Base-by-base conservation (phyloP, 1,140 invertebrate genomes). In the Acromyrmex echinatior region DNA sequence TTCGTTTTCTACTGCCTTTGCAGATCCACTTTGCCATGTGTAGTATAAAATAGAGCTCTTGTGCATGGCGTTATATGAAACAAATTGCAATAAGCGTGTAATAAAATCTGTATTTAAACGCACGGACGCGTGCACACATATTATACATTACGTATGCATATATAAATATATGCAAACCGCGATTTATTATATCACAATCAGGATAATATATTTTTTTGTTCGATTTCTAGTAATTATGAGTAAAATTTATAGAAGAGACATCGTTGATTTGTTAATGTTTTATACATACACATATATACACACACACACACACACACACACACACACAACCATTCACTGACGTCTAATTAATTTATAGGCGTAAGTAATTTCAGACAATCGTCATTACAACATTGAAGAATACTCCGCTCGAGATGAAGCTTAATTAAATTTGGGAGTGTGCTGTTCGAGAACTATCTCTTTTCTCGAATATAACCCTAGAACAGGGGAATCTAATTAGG, bases 401-500 rank as follows among this genome's bases (percentile, higher is more conserved):
- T 62, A 21, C 0, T 60, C 9, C 56, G 25, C 25, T 76, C 80
- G 9, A 49, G 10, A 62, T 51, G 56, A 25, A 51, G 28, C 80
- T 84, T 84, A 25, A 84, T 84, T 84, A 84, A 84, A 84, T 31
- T 68, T 16, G 56, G 31, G 9, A 35, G 3, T 10, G 45, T 35
- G 14, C 39, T 39, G 25, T 82, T 71, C 31, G 21, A 71, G 51
- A 16, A 71, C 21, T 58, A 71, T 70, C n/a, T 28, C 82, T 39
- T 65, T 21, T 10, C 60, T 39, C 14, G 25, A 7, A 62, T 66
- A n/a, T 66, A 35, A 78, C 14, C 53, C 82, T 66, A 78, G 45
- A 31, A 49, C 28, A 53, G 9, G 5, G n/a, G 21, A 45, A 77
- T 35, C 63, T 87, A 87, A 87, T 87, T 87, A 87, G 74, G 6